Percentiles rank a stretch among this genome's conserved stretches.
phyloP scores from a whole-genome alignment of 2,888 invertebrate genomes.

The Muscina levida region DNA sequence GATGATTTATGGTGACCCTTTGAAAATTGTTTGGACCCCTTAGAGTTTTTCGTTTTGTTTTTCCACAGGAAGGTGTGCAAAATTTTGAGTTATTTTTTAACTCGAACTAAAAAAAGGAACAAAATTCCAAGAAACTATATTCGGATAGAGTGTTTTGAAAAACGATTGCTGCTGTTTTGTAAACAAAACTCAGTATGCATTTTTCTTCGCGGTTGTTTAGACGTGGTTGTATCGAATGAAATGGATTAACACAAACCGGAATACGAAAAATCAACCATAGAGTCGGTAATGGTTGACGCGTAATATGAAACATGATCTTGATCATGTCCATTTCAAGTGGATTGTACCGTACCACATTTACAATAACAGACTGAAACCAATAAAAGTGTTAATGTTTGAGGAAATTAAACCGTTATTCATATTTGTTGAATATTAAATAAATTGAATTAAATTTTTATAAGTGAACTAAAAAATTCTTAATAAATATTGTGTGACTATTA shows the following conservation, averaged over 20 bases:
- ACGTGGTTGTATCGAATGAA: constrained; percentile 67
- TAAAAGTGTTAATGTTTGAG: no score
- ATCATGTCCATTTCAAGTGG: no score
- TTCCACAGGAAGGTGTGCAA: constrained; percentile 53
- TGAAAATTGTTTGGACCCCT: constrained; percentile 52
- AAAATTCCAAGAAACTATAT: constrained; percentile 42
- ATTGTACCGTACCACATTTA: no score
- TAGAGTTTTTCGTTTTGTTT: constrained; percentile 27
- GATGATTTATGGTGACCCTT: constrained; percentile 78
- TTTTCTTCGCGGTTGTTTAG: constrained; percentile 72
- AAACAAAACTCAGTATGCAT: constrained; percentile 78
- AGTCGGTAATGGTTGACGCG: no score
- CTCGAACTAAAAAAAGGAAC: constrained; percentile 53
- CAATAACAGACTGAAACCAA: no score
- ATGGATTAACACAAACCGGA: constrained; percentile 5
- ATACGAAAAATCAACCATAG: not conserved
- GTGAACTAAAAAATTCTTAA: no score
- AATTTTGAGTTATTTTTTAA: constrained; percentile 56
- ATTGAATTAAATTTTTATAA: no score
- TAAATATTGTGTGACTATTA: no score
- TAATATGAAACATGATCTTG: no score
- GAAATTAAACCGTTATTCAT: no score
- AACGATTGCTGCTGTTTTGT: constrained; percentile 73
- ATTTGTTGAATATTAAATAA: no score
- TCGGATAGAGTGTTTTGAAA: constrained; percentile 61